phyloP scores from a whole-genome alignment of 2,888 invertebrate genomes.

The Zhuqinia jingwanae region DNA sequence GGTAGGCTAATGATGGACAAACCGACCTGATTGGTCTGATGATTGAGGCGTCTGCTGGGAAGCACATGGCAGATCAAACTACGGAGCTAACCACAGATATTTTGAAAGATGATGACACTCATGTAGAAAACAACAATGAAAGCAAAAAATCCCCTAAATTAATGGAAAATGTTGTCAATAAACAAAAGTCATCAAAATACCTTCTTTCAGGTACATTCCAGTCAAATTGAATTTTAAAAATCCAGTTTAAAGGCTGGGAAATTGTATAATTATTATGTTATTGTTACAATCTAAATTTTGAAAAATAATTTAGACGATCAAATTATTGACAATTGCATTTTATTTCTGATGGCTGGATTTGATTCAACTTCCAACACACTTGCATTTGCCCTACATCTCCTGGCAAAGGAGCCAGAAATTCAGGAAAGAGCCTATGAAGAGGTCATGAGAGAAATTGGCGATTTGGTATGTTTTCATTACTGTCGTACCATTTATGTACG shows the following conservation, averaged over 20 bases:
- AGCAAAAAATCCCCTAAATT: conserved; percentile 8
- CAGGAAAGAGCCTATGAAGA: conserved; percentile 78
- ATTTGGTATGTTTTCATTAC: conserved; percentile 72
- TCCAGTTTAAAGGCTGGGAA: neutral
- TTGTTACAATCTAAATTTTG: neutral
- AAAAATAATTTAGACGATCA: conserved; percentile 71
- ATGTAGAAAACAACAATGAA: conserved; percentile 37
- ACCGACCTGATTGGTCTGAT: conserved; percentile 78
- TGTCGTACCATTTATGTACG: too few relatives aligned
- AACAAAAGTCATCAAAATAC: conserved; percentile 68
- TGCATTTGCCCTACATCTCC: conserved; percentile 78
- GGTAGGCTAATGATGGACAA: conserved; percentile 69
- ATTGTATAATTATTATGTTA: neutral
- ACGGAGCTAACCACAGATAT: conserved; percentile 76
- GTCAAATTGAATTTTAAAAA: neutral
- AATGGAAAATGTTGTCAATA: neutral
- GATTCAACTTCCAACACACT: conserved; percentile 78
- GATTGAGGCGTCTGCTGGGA: conserved; percentile 78
- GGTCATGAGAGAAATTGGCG: conserved; percentile 77
- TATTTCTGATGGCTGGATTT: conserved; percentile 78
- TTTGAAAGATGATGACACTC: conserved; percentile 73
- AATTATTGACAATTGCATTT: conserved; percentile 78
- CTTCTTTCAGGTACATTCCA: conserved; percentile 61
- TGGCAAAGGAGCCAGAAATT: conserved; percentile 78
- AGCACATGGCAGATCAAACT: conserved; percentile 70